Evolutionary conservation across 2,888 invertebrate genomes (phyloP), one percentile per base, ranked within the genome.

Genomic region (Ophion obscuratus): DNA sequence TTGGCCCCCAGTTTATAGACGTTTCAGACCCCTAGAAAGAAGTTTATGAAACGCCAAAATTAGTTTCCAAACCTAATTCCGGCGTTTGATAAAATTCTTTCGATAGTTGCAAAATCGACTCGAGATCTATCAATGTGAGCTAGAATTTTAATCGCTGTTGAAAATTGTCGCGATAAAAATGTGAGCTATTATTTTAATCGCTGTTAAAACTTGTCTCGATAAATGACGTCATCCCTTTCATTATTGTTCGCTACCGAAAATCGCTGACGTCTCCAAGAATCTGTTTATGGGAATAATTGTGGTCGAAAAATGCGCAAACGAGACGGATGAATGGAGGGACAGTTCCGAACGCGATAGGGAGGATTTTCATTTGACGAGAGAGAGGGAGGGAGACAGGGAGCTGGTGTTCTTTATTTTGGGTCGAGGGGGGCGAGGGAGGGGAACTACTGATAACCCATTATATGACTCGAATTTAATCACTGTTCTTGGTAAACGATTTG

Each of bases 381-480:
- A 14, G 53, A 5, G 14, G 44, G 66, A 67, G 31, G 31, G 53
- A 61, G 68, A 17, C n/a, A 47, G 44, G 27, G 47, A 44, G 20
- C 20, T 61, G 20, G 20, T 61, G 20, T 20, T 24, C 20, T 20
- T 20, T 10, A 61, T 20, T 66, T 66, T 31, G 14, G 31, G 66
- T 31, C 27, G 36, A 40, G 6, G 6, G 27, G 75, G 64, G 11
- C 74, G 70, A 77, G 86, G 68, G 86, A 85, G 87, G 88, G 88
- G 84, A 88, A 82, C 81, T 73, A 83, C 70, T 85, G 91, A 91
- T 91, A 91, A 91, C 91, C 89, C 88, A 84, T 66, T 85, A 73
- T 83, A 83, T 79, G 85, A 85, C 79, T 81, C 83, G 85, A 78
- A 88, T 80, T 85, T 84, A 76, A 84, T 67, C 76, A 77, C 79